Evolutionary conservation across 1,140 invertebrate species (phyloP), one percentile per base, ranked within the genome.

Genomic region (Pseudomyrmex concolor): DNA sequence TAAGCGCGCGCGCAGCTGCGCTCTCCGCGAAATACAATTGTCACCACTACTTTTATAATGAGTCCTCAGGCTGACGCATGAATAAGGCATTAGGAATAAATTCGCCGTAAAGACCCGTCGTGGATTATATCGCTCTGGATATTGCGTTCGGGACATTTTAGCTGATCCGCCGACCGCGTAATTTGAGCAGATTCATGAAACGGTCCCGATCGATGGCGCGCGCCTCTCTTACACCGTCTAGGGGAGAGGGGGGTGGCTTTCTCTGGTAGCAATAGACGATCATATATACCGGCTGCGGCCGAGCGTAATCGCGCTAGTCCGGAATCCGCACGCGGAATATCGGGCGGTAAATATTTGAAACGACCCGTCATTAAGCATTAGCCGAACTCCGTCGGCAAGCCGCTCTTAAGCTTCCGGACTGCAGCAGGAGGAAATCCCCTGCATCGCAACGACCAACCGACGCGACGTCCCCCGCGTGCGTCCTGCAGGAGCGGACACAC

Each of bases 311-410:
- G 85, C 84, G 54, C 55, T 54, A 70, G 68, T 60, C 34, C 51
- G 78, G 84, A 86, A 68, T 81, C 48, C n/a, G 83, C 84, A 84
- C 81, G 88, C 89, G 80, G 74, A 87, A 90, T 34, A 34, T 89
- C 86, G 86, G 80, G 86, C 83, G 86, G 88, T 90, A 90, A 90
- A 90, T 90, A 90, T 90, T 89, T 86, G 84, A 89, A 88, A 90
- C 86, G 86, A 87, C 84, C 81, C 89, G 86, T 89, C 89, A 88
- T 90, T 90, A 90, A 86, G 86, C 86, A 90, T 90, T 90, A 90
- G 73, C 82, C 85, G 85, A 89, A 85, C 84, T 82, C 67, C 77
- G 55, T 50, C 71, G 51, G 68, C 64, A 59, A 60, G 57, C 84
- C 77, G 72, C 86, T 82, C 83, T 88, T 89, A 89, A 89, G 87